Conservation (phyloP, 2,797 vertebrate species). For the Psittacula derbiana region DNA sequence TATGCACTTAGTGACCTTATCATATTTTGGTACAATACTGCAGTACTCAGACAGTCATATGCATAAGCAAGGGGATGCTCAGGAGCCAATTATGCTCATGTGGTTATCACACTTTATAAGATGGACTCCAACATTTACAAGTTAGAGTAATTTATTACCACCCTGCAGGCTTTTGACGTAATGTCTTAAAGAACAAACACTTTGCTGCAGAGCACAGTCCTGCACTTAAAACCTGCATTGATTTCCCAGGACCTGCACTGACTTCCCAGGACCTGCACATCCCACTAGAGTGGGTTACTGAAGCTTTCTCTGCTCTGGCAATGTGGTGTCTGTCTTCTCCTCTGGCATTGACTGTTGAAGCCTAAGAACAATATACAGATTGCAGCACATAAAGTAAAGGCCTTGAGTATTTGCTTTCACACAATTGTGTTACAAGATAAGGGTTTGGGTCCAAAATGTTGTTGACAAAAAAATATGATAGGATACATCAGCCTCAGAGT, state of each 20-base stretch:
- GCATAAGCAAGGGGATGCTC: background rate
- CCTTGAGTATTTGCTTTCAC: background rate
- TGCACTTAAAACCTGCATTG: background rate
- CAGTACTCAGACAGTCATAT: background rate
- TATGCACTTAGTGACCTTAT: background rate
- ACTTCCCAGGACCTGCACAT: background rate
- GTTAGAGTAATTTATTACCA: background rate
- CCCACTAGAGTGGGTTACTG: fast-evolving
- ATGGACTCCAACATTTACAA: background rate
- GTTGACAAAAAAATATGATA: background rate
- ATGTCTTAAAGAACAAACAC: fast-evolving
- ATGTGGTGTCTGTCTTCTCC: background rate
- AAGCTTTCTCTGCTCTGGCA: background rate
- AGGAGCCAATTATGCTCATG: background rate
- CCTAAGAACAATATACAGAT: background rate
- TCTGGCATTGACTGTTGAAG: background rate
- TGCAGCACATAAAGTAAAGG: background rate
- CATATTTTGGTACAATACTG: background rate
- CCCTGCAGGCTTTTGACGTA: background rate
- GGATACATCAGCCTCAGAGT: background rate
- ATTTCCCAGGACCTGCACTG: background rate
- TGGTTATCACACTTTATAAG: background rate
- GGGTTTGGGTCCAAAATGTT: background rate
- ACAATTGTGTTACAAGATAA: background rate
- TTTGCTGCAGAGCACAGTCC: background rate